Evolutionary conservation across 2,113 vertebrate genomes (phyloP).

Genomic region (Trogon melanurus): DNA sequence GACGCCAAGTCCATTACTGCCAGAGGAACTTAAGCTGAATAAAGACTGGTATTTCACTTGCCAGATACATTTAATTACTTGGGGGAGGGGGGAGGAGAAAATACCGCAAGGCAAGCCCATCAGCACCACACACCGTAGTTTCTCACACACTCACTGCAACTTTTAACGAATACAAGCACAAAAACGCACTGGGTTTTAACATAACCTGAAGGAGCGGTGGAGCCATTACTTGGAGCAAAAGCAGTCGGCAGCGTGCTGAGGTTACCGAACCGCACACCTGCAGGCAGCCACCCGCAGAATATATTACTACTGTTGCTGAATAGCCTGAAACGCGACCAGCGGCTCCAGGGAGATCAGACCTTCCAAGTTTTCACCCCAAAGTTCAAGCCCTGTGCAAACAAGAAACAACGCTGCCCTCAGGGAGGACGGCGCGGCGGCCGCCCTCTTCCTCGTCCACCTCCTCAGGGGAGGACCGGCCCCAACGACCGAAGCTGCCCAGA

Average conservation of each 20-base stretch:
- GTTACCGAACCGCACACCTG: background rate
- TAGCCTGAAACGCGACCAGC: too few relatives aligned
- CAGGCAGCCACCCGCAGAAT: too few relatives aligned
- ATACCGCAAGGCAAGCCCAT: background rate
- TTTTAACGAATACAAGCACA: background rate
- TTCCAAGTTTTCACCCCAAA: background rate
- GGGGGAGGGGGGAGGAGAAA: too few relatives aligned
- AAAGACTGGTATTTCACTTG: background rate
- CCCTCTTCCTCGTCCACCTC: too few relatives aligned
- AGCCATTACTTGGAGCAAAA: background rate
- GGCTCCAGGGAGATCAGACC: background rate
- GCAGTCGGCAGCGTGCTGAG: background rate
- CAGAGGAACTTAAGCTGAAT: background rate
- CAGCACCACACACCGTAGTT: background rate
- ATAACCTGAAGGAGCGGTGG: accelerated
- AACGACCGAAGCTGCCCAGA: background rate
- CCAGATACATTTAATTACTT: background rate
- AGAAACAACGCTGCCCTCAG: background rate
- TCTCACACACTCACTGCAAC: background rate
- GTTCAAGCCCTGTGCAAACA: background rate
- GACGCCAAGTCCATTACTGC: background rate
- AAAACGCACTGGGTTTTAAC: accelerated
- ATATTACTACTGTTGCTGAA: too few relatives aligned
- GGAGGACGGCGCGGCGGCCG: too few relatives aligned
- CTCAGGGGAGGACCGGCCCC: background rate